Percentiles rank a stretch among this genome's conserved stretches.
phyloP scores from a whole-genome alignment of 2,113 vertebrate species.

The Ammodytes marinus region DNA sequence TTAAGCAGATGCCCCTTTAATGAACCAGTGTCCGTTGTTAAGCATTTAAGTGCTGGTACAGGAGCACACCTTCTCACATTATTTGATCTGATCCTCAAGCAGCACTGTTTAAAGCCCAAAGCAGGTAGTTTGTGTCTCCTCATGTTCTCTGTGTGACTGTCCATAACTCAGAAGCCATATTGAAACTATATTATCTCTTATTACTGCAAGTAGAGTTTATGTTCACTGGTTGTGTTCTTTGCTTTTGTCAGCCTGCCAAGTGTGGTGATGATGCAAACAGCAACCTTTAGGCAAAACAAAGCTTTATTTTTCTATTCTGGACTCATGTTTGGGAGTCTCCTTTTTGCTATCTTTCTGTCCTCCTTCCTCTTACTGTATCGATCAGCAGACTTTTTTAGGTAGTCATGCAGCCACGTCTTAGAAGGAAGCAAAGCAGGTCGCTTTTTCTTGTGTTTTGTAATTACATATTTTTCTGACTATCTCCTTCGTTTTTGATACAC shows the following conservation, averaged over 20 bases:
- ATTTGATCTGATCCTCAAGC: conserved; percentile 36
- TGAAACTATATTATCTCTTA: conserved; percentile 64
- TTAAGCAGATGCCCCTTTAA: conserved; percentile 82
- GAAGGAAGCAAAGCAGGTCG: conserved; percentile 55
- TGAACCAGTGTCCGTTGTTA: conserved; percentile 39
- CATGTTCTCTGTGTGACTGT: conserved; percentile 64
- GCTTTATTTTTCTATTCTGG: conserved; percentile 87
- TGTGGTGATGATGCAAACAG: conserved; percentile 71
- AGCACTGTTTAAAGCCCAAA: conserved; percentile 37
- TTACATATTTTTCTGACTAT: conserved; percentile 79
- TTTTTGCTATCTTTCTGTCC: conserved; percentile 82
- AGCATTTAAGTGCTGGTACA: conserved; percentile 49
- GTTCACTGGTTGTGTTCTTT: conserved; percentile 64
- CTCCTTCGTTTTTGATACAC: conserved; percentile 77
- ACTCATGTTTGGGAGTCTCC: conserved; percentile 83
- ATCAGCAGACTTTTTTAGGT: conserved; percentile 65
- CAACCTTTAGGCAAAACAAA: conserved; percentile 76
- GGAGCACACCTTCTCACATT: conserved; percentile 34
- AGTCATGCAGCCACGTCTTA: conserved; percentile 62
- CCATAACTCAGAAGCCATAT: conserved; percentile 84
- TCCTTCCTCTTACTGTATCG: conserved; percentile 56
- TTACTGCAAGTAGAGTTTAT: conserved; percentile 62
- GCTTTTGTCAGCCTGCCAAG: conserved; percentile 71
- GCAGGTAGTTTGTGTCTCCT: conserved; percentile 60
- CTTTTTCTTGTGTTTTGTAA: conserved; percentile 80